These are phyloP conservation scores for Nestor notabilis DNA, from an alignment of 2,113 vertebrate species.

Conservation along the genomic window DNA sequence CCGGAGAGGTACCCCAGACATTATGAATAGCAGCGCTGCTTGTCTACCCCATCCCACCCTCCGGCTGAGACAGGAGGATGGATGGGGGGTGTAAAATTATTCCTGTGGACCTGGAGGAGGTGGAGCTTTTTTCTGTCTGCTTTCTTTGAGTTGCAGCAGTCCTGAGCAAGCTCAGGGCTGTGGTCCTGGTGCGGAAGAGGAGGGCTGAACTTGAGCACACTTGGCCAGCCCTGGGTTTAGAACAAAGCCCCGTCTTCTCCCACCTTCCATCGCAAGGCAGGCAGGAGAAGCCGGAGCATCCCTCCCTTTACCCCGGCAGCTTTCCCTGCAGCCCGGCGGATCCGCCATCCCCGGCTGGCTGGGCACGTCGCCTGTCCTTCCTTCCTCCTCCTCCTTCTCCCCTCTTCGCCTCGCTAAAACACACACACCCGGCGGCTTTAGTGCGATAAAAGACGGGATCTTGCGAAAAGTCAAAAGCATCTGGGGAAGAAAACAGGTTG, in stretches of 20 bases:
- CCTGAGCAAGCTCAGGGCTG: background rate
- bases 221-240: background rate
- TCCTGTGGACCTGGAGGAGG: background rate
- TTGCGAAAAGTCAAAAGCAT: slow-evolving; percentile 10
- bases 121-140: background rate
- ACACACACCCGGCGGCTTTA: background rate
- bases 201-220: background rate
- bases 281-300: background rate
- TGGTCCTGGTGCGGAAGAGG: rapidly evolving
- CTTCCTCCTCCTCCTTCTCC: background rate
- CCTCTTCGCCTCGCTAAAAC: background rate
- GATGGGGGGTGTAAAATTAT: background rate
- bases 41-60: background rate
- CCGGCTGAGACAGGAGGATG: background rate
- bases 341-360: background rate
- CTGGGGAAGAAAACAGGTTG: slow-evolving; percentile 43
- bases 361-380: background rate
- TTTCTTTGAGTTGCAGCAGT: background rate
- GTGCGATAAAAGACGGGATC: background rate
- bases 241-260: background rate
- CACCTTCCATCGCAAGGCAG: background rate
- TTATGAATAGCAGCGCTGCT: background rate
- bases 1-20: background rate
- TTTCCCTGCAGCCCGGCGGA: background rate
- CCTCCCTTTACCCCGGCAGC: background rate